A percentile compares a stretch with the other conserved stretches of the same genome.
phyloP scores from a whole-genome alignment of 1,140 invertebrate genomes.

The Ceratitis capitata region DNA sequence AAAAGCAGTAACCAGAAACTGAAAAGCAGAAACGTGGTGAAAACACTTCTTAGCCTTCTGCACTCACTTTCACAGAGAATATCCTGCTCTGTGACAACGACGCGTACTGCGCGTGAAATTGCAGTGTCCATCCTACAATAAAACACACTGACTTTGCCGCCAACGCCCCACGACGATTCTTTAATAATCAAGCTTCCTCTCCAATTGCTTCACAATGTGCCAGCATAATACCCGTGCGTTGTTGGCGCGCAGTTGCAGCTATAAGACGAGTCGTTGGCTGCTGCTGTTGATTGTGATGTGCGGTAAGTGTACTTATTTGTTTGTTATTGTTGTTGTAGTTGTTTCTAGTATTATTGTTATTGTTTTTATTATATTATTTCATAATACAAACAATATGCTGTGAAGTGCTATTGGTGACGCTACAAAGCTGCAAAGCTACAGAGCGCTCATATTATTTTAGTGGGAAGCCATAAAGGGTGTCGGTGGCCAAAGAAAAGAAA shows the following conservation, averaged over 20 bases:
- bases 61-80: too few species aligned
- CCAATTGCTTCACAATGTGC: not conserved
- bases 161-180: not conserved
- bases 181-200: not conserved
- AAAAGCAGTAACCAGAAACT: not conserved
- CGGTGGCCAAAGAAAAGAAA: too few species aligned
- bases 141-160: not conserved
- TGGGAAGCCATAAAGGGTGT: too few species aligned
- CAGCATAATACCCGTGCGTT: not conserved
- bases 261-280: slow-evolving; percentile 12
- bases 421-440: not conserved
- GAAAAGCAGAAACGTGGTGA: not conserved
- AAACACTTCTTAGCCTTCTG: not conserved
- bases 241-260: not conserved
- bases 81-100: not conserved
- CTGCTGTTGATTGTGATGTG: slow-evolving; percentile 16
- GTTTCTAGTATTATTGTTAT: not conserved
- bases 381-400: not conserved
- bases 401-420: not conserved
- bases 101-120: not conserved
- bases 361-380: not conserved
- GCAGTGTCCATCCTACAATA: not conserved
- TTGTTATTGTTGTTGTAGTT: not conserved
- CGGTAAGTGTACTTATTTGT: slow-evolving; percentile 16
- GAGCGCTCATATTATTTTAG: too few species aligned